A percentile compares a stretch with the other conserved stretches of the same genome.
Conservation (phyloP, 2,797 vertebrate genomes). For the Melanotaenia trifasciata region DNA sequence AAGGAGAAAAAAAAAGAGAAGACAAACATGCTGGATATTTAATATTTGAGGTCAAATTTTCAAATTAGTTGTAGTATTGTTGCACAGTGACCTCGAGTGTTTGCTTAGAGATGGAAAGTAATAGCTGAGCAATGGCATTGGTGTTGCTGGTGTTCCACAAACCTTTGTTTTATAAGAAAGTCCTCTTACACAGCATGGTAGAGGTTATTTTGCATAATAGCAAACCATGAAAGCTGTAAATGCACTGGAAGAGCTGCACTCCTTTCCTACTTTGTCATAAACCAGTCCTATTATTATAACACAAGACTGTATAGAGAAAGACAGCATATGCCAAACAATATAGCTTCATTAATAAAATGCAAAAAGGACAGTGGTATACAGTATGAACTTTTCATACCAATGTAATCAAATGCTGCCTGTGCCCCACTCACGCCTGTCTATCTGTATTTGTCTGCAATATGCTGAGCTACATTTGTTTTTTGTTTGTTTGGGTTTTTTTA, state of each 20-base stretch:
- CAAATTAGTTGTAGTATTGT: conserved; percentile 25
- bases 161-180: conserved; percentile 14
- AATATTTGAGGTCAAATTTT: conserved; percentile 24
- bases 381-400: too few relatives aligned
- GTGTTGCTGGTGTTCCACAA: conserved; percentile 15
- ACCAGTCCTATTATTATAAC: background rate
- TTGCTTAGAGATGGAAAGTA: conserved; percentile 8
- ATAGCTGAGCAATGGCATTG: conserved; percentile 9
- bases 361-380: too few relatives aligned
- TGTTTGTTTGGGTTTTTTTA: too few relatives aligned
- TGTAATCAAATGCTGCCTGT: too few relatives aligned
- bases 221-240: conserved; percentile 10
- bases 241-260: background rate
- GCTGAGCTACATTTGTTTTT: too few relatives aligned
- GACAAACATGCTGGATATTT: conserved; percentile 26
- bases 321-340: background rate
- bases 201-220: conserved; percentile 11
- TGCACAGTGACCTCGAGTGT: conserved; percentile 1
- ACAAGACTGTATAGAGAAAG: background rate
- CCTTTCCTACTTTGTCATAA: conserved; percentile 2
- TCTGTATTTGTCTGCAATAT: too few relatives aligned
- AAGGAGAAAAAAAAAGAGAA: conserved; percentile 15
- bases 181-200: background rate
- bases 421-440: too few relatives aligned
- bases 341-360: background rate